Base-by-base conservation (phyloP, 2,888 invertebrate genomes). In the Xestia xanthographa region DNA sequence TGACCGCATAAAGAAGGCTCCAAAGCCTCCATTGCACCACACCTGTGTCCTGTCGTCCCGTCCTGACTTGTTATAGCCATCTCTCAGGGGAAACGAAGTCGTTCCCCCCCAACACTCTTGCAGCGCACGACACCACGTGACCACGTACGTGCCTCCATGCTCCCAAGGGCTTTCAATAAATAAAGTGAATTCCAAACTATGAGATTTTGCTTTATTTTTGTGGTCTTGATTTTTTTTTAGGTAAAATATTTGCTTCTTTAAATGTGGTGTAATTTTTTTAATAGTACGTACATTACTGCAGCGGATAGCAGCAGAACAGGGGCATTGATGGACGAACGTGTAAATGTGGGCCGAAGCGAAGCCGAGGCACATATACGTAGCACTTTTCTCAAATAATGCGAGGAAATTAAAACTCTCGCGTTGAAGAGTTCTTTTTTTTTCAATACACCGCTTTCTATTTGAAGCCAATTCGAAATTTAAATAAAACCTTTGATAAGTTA, bases 131-230 rank as follows among this genome's bases (percentile, higher is more conserved):
- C n/a, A 26, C 38, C 66, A 75, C 43, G 66, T 76, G 63, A 82
- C 56, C n/a, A 38, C 48, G 50, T 67, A 56, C 63, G 20, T 65
- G 50, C 34, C 34, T 63, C 38, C 20, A 5, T 3, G 5, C 17
- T 80, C 82, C 63, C 77, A 34, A 43, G 48, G 22, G 56, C 5
- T 34, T 76, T 34, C 22, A 60, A 76, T 66, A 66, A 45, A 75
- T 82, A 77, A 66, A 76, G 38, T 53, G 26, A 66, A 34, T 66
- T 62, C 22, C 6, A 6, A 41, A 76, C 62, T 43, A 38, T 2
- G 8, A 48, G 41, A 26, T 26, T 34, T 74, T 80, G 5, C 12
- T 74, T 53, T 62, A 50, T 71, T 71, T 60, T 45, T 48, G 45
- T 5, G 11, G 6, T 50, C 34, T 29, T 8, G 1, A n/a, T n/a